A percentile compares a stretch with the other conserved stretches of the same genome.
phyloP scores from a whole-genome alignment of 2,888 invertebrate genomes.

The Drosophila ustulata region DNA sequence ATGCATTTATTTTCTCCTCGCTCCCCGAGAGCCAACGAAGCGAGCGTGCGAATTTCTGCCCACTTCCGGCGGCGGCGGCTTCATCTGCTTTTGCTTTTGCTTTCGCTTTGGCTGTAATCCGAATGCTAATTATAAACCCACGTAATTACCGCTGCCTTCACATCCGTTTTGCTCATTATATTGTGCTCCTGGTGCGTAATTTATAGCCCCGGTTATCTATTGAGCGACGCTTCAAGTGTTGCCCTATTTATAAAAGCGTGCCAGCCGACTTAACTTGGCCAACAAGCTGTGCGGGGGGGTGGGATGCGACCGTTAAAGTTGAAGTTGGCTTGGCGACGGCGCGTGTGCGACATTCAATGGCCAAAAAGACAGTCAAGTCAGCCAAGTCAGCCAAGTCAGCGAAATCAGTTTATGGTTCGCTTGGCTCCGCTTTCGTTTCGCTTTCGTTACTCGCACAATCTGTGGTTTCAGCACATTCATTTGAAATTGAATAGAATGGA shows the following conservation, averaged over 20 bases:
- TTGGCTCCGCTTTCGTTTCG: conserved; percentile 20
- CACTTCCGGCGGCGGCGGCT: not conserved
- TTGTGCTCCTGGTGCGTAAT: conserved; percentile 45
- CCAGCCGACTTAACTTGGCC: conserved; percentile 24
- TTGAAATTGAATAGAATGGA: conserved; percentile 21
- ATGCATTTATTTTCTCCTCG: conserved; percentile 36
- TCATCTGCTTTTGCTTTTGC: conserved; percentile 35
- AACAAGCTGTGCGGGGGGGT: conserved; percentile 5
- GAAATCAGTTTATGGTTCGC: conserved; percentile 47
- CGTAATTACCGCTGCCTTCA: conserved; percentile 50
- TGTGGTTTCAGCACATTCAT: conserved; percentile 35
- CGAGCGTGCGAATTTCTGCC: not conserved
- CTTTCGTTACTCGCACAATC: conserved; percentile 23
- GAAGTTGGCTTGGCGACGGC: conserved; percentile 17
- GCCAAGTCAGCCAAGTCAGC: conserved; percentile 54
- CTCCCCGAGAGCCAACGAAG: not conserved
- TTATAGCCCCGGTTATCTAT: conserved; percentile 57
- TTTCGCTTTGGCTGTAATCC: conserved; percentile 40
- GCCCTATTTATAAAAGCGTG: conserved; percentile 47
- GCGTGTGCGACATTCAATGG: conserved; percentile 50
- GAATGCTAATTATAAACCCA: conserved; percentile 61
- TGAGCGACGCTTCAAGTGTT: conserved; percentile 56
- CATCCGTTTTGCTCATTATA: not conserved
- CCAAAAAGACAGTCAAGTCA: conserved; percentile 34
- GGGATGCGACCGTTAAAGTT: conserved; percentile 8